Base-by-base conservation (phyloP, 2,797 vertebrate species). In the Streptopelia turtur region DNA sequence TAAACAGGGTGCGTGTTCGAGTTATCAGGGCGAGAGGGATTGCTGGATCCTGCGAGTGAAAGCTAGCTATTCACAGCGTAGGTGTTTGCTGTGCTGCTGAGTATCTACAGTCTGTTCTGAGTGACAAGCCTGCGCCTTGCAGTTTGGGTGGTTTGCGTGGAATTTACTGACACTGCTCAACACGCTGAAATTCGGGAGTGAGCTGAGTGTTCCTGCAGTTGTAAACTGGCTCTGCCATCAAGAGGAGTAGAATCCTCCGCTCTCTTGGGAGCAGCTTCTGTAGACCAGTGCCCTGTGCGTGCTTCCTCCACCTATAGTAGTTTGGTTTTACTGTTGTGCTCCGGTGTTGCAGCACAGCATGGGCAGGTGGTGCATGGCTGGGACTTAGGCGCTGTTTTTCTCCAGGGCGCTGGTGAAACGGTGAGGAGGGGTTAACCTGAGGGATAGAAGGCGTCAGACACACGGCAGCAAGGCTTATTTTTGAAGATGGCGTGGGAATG, bases 261-360 rank as follows among this genome's bases (percentile, higher is more conserved):
- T 89, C 16, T 23, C 31, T 12, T 24, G 27, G 55, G 75, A 90
- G 72, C 83, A 78, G 55, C 35, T 78, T 33, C 47, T 88, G 61
- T 65, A 31, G 68, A 50, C 31, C 0, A 0, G 11, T 86, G 80
- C 37, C 30, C 30, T 45, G 8, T 5, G 21, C 13, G 28, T 59
- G 55, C 41, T 75, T 24, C 13, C 21, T 22, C 8, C 11, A 6
- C 0, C 0, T 7, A 1, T 1, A 28, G 11, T 28, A 30, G 57
- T 25, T 47, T 78, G 57, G 17, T 35, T 91, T 81, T 30, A 7
- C 16, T 39, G 33, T 37, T 41, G 14, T 35, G 37, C 56, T 84
- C 6, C 1, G 18, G 25, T 30, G 6, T 27, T 78, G 2, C 2
- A 70, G 43, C 33, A 6, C 35, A 7, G 37, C 2, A 16, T 45